Conservation (phyloP, 2,113 vertebrate genomes). For the Thryonomys swinderianus region DNA sequence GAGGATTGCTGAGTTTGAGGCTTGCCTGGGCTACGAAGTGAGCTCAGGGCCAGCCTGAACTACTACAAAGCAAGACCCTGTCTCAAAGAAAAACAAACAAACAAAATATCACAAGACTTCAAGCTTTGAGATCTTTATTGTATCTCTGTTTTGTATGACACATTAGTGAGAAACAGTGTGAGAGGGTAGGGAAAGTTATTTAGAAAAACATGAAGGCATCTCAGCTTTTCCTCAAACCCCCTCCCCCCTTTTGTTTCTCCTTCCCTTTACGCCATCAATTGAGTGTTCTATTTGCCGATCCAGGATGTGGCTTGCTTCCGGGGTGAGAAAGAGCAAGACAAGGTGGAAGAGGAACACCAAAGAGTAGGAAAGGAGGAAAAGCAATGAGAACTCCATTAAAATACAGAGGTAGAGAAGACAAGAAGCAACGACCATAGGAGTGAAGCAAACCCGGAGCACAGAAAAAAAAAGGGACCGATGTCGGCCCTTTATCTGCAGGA, state of each 20-base stretch:
- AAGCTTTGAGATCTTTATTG: slow-evolving; percentile 55
- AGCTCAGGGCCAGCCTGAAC: too few species aligned
- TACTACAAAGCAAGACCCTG: too few species aligned
- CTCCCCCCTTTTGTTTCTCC: neutral
- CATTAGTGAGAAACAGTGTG: neutral
- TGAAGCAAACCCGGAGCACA: neutral
- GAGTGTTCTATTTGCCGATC: neutral
- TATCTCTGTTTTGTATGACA: slow-evolving; percentile 22
- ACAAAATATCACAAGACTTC: slow-evolving; percentile 22
- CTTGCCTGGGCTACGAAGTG: too few species aligned
- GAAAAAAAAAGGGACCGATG: neutral
- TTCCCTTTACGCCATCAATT: neutral
- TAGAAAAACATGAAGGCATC: neutral
- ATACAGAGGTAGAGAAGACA: neutral
- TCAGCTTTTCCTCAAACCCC: neutral
- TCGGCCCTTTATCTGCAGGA: neutral
- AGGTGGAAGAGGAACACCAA: neutral
- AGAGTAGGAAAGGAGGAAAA: neutral
- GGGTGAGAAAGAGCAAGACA: slow-evolving; percentile 16
- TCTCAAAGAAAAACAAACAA: too few species aligned
- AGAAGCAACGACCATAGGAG: neutral
- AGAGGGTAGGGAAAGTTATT: neutral
- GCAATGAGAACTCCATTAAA: slow-evolving; percentile 10
- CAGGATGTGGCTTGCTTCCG: neutral
- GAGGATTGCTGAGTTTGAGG: too few species aligned